Evolutionary conservation across 2,113 vertebrate genomes (phyloP).

Genomic region (Dasypus novemcinctus): DNA sequence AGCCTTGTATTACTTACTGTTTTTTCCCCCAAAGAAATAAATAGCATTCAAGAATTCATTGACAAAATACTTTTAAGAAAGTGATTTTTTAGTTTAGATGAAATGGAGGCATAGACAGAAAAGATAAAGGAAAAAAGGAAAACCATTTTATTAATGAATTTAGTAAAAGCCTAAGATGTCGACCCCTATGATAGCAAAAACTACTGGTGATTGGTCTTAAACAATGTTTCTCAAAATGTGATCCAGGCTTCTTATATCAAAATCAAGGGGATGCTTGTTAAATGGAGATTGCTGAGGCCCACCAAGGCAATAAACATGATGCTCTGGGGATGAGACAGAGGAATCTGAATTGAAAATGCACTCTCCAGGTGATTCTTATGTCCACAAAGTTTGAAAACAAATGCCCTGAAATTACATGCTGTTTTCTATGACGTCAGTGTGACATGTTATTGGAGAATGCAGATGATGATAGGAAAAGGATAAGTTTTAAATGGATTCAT

Average conservation of each 20-base stretch:
- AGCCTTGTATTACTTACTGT: neutral
- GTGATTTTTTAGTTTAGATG: constrained; percentile 3
- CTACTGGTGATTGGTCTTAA: neutral
- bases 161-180: neutral
- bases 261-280: neutral
- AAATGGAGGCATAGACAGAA: neutral
- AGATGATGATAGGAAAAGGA: neutral
- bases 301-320: constrained; percentile 27
- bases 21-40: constrained; percentile 10
- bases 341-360: neutral
- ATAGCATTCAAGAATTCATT: constrained; percentile 22
- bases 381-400: neutral
- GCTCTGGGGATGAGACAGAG: neutral
- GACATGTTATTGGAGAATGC: neutral
- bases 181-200: neutral
- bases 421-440: neutral
- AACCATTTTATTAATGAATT: constrained; percentile 10
- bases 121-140: neutral
- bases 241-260: neutral
- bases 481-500: neutral
- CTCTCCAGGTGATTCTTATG: neutral
- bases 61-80: constrained; percentile 21
- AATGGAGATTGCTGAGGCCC: neutral
- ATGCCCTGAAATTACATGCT: neutral
- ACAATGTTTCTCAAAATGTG: constrained; percentile 7